phyloP scores from a whole-genome alignment of 2,797 vertebrate genomes.

The Cynodonichthys magdalenae region DNA sequence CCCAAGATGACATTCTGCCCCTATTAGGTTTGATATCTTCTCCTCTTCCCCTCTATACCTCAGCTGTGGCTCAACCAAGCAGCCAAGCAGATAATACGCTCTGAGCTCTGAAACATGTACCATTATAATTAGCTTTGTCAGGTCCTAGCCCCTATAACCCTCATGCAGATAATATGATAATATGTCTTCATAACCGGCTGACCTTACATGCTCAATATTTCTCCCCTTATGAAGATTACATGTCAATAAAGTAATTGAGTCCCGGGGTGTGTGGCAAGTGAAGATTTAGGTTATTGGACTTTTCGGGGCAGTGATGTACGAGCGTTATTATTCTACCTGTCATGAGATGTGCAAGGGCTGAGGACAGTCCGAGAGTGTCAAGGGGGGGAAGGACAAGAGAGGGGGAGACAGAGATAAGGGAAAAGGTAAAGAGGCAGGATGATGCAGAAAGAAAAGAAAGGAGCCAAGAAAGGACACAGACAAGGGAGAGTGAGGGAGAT shows the following conservation, averaged over 20 bases:
- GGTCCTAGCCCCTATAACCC: constrained; percentile 97
- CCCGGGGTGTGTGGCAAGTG: constrained; percentile 95
- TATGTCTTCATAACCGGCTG: constrained; percentile 99
- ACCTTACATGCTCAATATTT: constrained; percentile 99
- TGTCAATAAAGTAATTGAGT: constrained; percentile 99
- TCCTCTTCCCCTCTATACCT: constrained; percentile 81
- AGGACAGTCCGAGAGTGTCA: constrained; percentile 76
- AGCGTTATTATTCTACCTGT: constrained; percentile 99
- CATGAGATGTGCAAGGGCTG: constrained; percentile 88
- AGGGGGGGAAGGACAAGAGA: constrained; percentile 31
- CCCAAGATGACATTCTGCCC: constrained; percentile 76
- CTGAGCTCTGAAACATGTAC: constrained; percentile 99
- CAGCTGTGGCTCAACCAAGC: constrained; percentile 88
- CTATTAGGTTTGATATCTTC: constrained; percentile 80
- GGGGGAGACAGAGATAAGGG: constrained; percentile 42
- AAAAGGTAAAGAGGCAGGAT: constrained; percentile 38
- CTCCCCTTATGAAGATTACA: constrained; percentile 99
- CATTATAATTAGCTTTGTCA: constrained; percentile 99
- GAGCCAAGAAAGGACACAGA: constrained; percentile 43
- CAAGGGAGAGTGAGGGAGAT: constrained; percentile 49
- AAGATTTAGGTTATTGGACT: constrained; percentile 91
- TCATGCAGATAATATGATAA: constrained; percentile 99
- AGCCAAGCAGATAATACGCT: constrained; percentile 97
- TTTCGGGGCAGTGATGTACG: constrained; percentile 95
- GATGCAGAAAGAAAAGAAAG: constrained; percentile 44